Percentiles rank a stretch among this genome's conserved stretches.
phyloP scores from a whole-genome alignment of 1,140 invertebrate genomes.

The Cotesia vestalis region DNA sequence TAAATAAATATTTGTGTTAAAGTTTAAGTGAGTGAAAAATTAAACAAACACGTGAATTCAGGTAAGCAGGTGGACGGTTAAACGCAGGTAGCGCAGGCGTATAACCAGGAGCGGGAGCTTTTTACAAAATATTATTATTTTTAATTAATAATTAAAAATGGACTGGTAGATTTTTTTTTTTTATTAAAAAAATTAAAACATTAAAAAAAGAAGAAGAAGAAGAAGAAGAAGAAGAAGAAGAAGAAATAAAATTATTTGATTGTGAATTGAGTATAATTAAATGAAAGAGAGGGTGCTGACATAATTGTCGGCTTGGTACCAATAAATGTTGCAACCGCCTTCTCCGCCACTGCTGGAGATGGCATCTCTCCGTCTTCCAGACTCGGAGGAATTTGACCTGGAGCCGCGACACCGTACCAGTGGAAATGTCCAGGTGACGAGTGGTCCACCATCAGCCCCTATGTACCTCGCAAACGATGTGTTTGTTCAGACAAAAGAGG shows the following conservation, averaged over 20 bases:
- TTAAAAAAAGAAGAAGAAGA: constrained; percentile 3
- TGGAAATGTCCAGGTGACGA: constrained; percentile 43
- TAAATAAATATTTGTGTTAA: not conserved
- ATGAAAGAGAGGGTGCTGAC: constrained; percentile 39
- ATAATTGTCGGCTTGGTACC: constrained; percentile 36
- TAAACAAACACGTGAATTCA: constrained; percentile 4
- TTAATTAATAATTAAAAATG: constrained; percentile 5
- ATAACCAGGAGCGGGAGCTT: constrained; percentile 14
- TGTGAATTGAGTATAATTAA: constrained; percentile 21
- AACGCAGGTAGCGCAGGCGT: constrained; percentile 19
- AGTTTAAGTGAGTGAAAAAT: not conserved
- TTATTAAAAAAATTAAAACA: no score
- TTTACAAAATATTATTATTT: constrained; percentile 1
- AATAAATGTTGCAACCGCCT: constrained; percentile 56
- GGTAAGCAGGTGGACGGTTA: not conserved
- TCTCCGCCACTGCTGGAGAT: constrained; percentile 58
- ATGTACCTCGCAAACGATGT: constrained; percentile 34
- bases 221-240: not conserved
- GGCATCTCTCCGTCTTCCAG: constrained; percentile 65
- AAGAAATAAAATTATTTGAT: not conserved
- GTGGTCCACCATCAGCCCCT: constrained; percentile 33
- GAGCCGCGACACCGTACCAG: constrained; percentile 53
- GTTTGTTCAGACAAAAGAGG: constrained; percentile 47
- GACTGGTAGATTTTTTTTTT: not conserved
- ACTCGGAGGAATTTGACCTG: constrained; percentile 64